A percentile compares a stretch with the other conserved stretches of the same genome.
Conservation (phyloP, 2,797 vertebrate genomes). For the Ctenochaetus hawaiiensis region DNA sequence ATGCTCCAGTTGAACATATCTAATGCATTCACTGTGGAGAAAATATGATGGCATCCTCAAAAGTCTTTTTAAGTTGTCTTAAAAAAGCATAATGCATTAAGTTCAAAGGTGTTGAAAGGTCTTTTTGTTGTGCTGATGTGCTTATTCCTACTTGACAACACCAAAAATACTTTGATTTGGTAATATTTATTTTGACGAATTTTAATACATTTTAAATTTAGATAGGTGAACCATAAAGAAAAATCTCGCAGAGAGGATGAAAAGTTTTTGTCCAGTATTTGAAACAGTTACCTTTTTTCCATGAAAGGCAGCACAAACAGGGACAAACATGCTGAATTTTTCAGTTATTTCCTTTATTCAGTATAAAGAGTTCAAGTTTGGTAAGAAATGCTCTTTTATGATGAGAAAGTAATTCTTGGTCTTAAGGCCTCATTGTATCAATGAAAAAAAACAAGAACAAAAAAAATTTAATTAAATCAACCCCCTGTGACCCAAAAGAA, state of each 20-base stretch:
- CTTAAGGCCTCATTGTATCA: background rate
- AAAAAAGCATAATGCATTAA: background rate
- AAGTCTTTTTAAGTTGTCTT: background rate
- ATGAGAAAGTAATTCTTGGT: background rate
- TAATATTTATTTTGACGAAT: background rate
- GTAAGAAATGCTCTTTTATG: too few relatives aligned
- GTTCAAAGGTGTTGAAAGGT: background rate
- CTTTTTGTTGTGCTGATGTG: too few relatives aligned
- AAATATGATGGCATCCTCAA: background rate
- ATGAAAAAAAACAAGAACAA: too few relatives aligned
- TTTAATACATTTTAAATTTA: background rate
- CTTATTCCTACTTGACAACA: too few relatives aligned
- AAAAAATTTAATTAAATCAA: too few relatives aligned
- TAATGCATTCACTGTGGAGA: background rate
- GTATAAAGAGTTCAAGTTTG: background rate
- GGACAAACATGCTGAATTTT: background rate
- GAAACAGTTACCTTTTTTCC: background rate
- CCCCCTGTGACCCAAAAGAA: too few relatives aligned
- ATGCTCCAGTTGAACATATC: background rate
- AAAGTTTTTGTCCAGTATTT: background rate
- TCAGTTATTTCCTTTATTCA: too few relatives aligned
- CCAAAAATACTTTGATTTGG: background rate
- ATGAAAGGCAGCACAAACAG: background rate
- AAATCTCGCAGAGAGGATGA: background rate
- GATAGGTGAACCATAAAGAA: background rate